phyloP scores from a whole-genome alignment of 2,113 vertebrate genomes.

The Oreochromis aureus region DNA sequence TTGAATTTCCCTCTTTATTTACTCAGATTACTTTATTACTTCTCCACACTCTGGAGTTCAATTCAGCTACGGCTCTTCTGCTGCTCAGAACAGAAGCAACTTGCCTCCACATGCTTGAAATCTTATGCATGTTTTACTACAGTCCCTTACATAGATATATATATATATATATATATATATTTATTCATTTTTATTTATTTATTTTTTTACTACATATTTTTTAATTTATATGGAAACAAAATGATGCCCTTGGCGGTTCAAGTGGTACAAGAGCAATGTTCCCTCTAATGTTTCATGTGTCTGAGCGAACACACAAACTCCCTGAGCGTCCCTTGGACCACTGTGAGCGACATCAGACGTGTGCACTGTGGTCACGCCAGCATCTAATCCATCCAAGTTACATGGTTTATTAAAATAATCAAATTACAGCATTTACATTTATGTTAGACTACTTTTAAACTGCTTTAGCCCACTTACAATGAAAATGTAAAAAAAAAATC shows the following conservation, averaged over 20 bases:
- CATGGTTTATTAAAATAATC: no score
- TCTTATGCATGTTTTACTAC: neutral
- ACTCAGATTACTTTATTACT: neutral
- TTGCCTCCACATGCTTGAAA: neutral
- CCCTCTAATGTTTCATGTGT: no score
- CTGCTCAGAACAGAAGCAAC: neutral
- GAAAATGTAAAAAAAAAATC: no score
- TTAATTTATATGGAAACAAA: neutral
- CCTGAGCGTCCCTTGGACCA: no score
- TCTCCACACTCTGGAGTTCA: neutral
- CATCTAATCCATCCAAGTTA: no score
- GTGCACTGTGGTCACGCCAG: no score
- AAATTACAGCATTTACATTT: no score
- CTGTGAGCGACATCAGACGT: no score
- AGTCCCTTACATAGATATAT: neutral
- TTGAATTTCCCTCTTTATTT: neutral
- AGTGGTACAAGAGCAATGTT: neutral
- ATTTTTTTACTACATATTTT: neutral
- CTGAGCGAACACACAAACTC: no score
- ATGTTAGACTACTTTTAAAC: no score
- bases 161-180: rapidly evolving
- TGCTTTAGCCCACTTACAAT: no score
- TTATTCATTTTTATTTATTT: neutral
- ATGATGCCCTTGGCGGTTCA: neutral
- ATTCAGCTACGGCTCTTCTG: neutral